Evolutionary conservation across 2,113 vertebrate genomes (phyloP).

Genomic region (Brachypteracias leptosomus): DNA sequence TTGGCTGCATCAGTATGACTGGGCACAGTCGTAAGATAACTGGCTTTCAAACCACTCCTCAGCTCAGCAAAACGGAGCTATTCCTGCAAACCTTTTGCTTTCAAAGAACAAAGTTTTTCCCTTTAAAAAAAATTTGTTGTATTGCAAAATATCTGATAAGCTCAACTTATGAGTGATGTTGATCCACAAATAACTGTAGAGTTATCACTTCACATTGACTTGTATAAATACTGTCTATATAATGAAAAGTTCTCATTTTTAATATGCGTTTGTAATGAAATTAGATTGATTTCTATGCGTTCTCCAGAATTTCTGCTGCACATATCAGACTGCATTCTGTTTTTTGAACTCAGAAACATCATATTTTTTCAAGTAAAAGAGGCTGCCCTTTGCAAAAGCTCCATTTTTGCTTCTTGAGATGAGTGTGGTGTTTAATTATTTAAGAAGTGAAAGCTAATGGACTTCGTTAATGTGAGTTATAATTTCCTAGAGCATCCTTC

Average conservation of each 20-base stretch:
- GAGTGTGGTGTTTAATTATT: constrained; percentile 21
- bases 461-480: neutral
- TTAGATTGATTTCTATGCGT: neutral
- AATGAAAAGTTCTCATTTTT: neutral
- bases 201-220: neutral
- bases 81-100: neutral
- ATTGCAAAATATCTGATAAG: neutral
- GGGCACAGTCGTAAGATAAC: neutral
- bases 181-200: neutral
- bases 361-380: neutral
- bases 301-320: neutral
- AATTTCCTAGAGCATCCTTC: constrained; percentile 15
- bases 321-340: neutral
- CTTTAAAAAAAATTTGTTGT: neutral
- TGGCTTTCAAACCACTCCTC: neutral
- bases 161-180: neutral
- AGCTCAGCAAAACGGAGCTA: neutral
- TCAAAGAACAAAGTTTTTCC: neutral
- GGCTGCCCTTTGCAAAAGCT: neutral
- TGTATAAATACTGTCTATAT: neutral
- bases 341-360: neutral
- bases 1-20: neutral
- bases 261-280: neutral
- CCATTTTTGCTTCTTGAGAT: neutral
- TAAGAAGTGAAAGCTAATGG: constrained; percentile 33